Evolutionary conservation across 2,888 invertebrate species (phyloP).

Genomic region (Timema podura): DNA sequence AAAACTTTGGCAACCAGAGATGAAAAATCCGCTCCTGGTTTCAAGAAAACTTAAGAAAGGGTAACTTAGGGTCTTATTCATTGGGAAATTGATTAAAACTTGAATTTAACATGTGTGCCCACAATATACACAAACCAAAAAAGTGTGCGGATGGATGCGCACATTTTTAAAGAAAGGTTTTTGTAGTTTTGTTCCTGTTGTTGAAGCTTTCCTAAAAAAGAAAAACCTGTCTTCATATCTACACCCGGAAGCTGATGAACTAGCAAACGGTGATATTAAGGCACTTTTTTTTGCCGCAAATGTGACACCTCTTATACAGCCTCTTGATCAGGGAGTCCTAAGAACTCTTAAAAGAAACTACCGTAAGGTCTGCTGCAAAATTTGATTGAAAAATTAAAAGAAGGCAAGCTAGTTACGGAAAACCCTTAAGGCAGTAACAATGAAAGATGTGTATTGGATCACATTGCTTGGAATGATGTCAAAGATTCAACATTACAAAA

Average conservation of each 20-base stretch:
- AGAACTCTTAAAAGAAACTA: slow-evolving; percentile 15
- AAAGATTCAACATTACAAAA: no score
- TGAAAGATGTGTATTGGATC: no score
- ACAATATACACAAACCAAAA: slow-evolving; percentile 13
- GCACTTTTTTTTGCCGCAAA: slow-evolving; percentile 11
- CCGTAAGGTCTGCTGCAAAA: no score
- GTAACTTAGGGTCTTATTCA: no score
- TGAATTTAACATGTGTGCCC: background rate
- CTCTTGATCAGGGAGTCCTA: slow-evolving; percentile 4
- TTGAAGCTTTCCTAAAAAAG: slow-evolving; percentile 4
- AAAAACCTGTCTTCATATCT: background rate
- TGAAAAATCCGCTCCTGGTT: slow-evolving; percentile 12
- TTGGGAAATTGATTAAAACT: no score
- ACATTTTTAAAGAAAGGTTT: slow-evolving; percentile 3
- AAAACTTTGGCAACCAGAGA: no score
- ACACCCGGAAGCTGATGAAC: background rate
- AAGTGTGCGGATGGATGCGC: background rate
- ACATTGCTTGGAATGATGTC: no score
- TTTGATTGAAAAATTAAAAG: no score
- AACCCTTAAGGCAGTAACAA: no score
- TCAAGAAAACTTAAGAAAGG: background rate
- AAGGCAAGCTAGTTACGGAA: no score
- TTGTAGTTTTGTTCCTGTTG: background rate
- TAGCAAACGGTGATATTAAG: slow-evolving; percentile 15
- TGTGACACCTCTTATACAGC: background rate